Evolutionary conservation across 2,888 invertebrate species (phyloP).

Genomic region (Germaria angustata): DNA sequence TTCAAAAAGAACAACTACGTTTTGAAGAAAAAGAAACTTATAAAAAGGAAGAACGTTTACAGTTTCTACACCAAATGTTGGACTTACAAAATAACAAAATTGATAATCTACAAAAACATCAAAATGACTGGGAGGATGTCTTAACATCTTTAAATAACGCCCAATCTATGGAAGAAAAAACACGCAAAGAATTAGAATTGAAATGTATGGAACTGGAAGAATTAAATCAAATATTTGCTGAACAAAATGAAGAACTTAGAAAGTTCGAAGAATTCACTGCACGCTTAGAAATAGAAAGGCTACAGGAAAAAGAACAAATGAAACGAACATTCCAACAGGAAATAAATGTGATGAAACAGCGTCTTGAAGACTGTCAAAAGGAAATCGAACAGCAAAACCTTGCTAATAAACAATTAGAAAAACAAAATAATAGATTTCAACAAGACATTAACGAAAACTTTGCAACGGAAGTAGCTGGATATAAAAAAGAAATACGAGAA

Average conservation of each 20-base stretch:
- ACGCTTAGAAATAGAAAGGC: slow-evolving; percentile 60
- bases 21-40: slow-evolving; percentile 9
- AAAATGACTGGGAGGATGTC: slow-evolving; percentile 75
- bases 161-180: slow-evolving; percentile 71
- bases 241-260: slow-evolving; percentile 74
- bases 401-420: slow-evolving; percentile 52
- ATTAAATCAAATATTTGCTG: slow-evolving; percentile 74
- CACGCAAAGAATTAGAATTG: slow-evolving; percentile 69
- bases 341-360: slow-evolving; percentile 54
- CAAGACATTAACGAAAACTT: slow-evolving; percentile 48
- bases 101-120: slow-evolving; percentile 71
- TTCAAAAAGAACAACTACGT: slow-evolving; percentile 11
- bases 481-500: slow-evolving; percentile 64
- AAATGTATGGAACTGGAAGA: slow-evolving; percentile 74
- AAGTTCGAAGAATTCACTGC: slow-evolving; percentile 71
- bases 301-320: slow-evolving; percentile 64
- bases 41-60: slow-evolving; percentile 66
- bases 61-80: slow-evolving; percentile 71
- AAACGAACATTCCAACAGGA: slow-evolving; percentile 70
- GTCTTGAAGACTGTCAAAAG: slow-evolving; percentile 30
- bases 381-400: slow-evolving; percentile 48
- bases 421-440: slow-evolving; percentile 44
- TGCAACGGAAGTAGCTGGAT: slow-evolving; percentile 48
- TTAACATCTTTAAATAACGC: slow-evolving; percentile 70
- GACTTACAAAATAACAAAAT: slow-evolving; percentile 74